phyloP scores from a whole-genome alignment of 2,888 invertebrate species.

The Crematogaster levior region DNA sequence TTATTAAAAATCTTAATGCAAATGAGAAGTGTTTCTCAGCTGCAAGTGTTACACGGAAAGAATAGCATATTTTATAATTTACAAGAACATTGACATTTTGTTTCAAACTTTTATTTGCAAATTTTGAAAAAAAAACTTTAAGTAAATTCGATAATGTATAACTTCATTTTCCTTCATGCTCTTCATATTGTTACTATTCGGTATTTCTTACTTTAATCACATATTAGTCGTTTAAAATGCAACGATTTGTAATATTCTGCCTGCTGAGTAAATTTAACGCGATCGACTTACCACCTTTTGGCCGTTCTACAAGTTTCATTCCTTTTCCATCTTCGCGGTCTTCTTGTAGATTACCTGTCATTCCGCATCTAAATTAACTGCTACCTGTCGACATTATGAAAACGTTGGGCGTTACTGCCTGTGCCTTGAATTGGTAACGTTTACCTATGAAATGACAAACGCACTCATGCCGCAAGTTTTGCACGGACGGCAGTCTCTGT shows the following conservation, averaged over 20 bases:
- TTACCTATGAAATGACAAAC: slow-evolving; percentile 80
- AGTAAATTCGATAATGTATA: neutral
- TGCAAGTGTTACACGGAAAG: too few species aligned
- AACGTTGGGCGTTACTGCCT: slow-evolving; percentile 73
- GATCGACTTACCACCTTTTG: neutral
- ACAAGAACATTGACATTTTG: neutral
- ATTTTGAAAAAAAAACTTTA: neutral
- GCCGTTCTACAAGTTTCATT: neutral
- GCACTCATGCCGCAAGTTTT: slow-evolving; percentile 76
- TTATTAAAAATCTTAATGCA: neutral
- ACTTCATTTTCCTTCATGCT: neutral
- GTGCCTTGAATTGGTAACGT: slow-evolving; percentile 69
- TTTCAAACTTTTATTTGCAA: neutral
- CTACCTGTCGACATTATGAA: slow-evolving; percentile 59
- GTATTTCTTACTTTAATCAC: neutral
- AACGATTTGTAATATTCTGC: neutral
- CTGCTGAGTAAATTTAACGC: neutral
- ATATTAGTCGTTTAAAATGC: neutral
- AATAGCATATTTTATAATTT: neutral
- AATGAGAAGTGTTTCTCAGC: neutral
- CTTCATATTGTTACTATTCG: neutral
- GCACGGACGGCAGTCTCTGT: slow-evolving; percentile 68
- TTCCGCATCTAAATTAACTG: slow-evolving; percentile 73
- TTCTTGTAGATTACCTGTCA: slow-evolving; percentile 80
- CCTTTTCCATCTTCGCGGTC: slow-evolving; percentile 21